Conservation (phyloP, 2,888 invertebrate species). For the Pseudanteris insignis region DNA sequence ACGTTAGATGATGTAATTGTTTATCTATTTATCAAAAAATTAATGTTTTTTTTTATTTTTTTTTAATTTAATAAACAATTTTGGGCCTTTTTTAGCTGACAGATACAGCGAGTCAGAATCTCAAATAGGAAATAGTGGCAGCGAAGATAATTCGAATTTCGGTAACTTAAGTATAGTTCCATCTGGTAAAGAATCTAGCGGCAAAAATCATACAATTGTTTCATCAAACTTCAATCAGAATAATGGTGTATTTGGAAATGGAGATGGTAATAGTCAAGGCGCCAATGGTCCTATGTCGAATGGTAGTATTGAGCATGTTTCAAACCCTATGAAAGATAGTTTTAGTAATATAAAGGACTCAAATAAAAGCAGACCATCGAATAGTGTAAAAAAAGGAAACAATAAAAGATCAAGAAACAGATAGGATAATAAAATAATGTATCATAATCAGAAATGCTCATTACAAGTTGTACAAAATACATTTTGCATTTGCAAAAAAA, state of each 20-base stretch:
- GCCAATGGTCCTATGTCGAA: slow-evolving; percentile 63
- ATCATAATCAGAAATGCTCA: slow-evolving; percentile 11
- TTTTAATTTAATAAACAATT: too few relatives aligned
- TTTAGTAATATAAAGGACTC: slow-evolving; percentile 66
- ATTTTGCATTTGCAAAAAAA: too few relatives aligned
- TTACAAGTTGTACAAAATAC: slow-evolving; percentile 28
- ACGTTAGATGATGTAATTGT: too few relatives aligned
- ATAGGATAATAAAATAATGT: slow-evolving; percentile 62
- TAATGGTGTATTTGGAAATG: slow-evolving; percentile 58
- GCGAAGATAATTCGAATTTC: slow-evolving; percentile 68
- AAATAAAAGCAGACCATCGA: slow-evolving; percentile 65
- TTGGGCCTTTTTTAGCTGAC: slow-evolving; percentile 80
- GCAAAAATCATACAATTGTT: slow-evolving; percentile 62
- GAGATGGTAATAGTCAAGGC: slow-evolving; percentile 55
- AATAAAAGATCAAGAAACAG: slow-evolving; percentile 86
- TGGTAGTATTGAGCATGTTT: slow-evolving; percentile 75
- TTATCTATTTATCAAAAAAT: too few relatives aligned
- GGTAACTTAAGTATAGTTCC: slow-evolving; percentile 58
- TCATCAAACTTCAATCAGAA: slow-evolving; percentile 60
- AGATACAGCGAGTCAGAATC: slow-evolving; percentile 89
- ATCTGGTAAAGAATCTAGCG: slow-evolving; percentile 61
- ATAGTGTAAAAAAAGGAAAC: slow-evolving; percentile 77
- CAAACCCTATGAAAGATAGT: slow-evolving; percentile 68
- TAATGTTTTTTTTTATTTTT: too few relatives aligned
- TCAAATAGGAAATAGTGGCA: slow-evolving; percentile 72